phyloP scores from a whole-genome alignment of 2,888 invertebrate species.

The Cephus runcator region DNA sequence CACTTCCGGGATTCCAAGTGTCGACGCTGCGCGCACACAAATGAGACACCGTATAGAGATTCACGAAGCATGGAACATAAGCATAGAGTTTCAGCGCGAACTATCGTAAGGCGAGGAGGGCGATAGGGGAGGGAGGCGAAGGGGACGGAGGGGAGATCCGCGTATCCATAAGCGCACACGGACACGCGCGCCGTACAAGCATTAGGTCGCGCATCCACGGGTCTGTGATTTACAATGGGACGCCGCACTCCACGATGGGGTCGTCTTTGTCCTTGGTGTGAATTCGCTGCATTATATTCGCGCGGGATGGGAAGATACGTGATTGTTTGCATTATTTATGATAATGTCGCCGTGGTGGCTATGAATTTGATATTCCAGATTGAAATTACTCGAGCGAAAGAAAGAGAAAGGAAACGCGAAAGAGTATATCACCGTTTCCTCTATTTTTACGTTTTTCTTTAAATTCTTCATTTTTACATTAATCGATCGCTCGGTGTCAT shows the following conservation, averaged over 20 bases:
- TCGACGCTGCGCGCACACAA: constrained; percentile 18
- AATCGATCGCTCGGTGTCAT: background rate
- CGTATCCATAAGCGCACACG: constrained; percentile 1
- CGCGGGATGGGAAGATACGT: constrained; percentile 30
- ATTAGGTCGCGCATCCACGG: constrained; percentile 37
- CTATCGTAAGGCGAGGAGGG: background rate
- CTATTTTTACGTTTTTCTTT: background rate
- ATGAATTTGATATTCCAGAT: constrained; percentile 21
- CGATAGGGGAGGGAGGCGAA: background rate
- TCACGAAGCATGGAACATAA: constrained; percentile 33
- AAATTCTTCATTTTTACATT: background rate
- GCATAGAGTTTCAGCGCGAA: constrained; percentile 32
- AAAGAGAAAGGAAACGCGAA: background rate
- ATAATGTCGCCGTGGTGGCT: constrained; percentile 35
- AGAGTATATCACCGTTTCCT: background rate
- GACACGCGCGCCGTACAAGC: constrained; percentile 23
- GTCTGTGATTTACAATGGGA: constrained; percentile 41
- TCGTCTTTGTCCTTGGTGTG: constrained; percentile 53
- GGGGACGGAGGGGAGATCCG: background rate
- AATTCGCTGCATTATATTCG: constrained; percentile 37
- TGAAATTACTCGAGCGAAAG: background rate
- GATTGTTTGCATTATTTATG: constrained; percentile 61
- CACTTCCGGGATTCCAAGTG: constrained; percentile 44
- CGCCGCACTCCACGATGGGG: constrained; percentile 30
- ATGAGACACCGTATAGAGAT: constrained; percentile 18